phyloP scores from a whole-genome alignment of 2,113 vertebrate species.

The Marmota flaviventris region DNA sequence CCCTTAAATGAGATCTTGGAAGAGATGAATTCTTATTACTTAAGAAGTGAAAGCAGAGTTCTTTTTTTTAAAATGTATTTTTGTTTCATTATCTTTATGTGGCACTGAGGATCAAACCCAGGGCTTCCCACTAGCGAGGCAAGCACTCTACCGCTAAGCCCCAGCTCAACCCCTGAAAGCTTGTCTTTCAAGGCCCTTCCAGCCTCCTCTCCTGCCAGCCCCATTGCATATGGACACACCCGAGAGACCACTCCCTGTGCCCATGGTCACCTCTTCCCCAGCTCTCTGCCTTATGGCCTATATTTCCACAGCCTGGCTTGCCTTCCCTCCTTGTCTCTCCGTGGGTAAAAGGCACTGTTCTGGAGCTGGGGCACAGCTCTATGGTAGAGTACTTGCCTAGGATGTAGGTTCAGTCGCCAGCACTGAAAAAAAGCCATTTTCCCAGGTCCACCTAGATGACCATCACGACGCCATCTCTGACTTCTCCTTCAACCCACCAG shows the following conservation, averaged over 20 bases:
- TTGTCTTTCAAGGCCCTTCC: background rate
- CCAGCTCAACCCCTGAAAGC: background rate
- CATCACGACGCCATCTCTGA: background rate
- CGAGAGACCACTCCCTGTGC: accelerated
- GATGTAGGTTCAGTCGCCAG: background rate
- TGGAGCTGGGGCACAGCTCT: too few species aligned
- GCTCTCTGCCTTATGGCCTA: background rate
- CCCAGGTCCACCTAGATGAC: background rate
- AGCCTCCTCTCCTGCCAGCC: background rate
- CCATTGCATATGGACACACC: accelerated
- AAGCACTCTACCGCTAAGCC: too few species aligned
- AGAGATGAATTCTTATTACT: background rate
- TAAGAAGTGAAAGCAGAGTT: background rate
- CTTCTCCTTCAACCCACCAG: background rate
- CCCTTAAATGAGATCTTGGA: slow-evolving; percentile 41
- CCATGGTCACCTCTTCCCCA: background rate
- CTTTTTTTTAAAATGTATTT: background rate
- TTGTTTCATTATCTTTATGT: too few species aligned
- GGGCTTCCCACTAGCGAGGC: too few species aligned
- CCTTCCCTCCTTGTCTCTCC: background rate
- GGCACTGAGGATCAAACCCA: too few species aligned
- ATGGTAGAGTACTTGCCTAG: background rate
- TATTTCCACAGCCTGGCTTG: background rate
- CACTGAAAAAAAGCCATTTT: background rate
- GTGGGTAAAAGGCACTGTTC: background rate